Evolutionary conservation across 2,797 vertebrate genomes (phyloP).

Genomic region (Falco cherrug): DNA sequence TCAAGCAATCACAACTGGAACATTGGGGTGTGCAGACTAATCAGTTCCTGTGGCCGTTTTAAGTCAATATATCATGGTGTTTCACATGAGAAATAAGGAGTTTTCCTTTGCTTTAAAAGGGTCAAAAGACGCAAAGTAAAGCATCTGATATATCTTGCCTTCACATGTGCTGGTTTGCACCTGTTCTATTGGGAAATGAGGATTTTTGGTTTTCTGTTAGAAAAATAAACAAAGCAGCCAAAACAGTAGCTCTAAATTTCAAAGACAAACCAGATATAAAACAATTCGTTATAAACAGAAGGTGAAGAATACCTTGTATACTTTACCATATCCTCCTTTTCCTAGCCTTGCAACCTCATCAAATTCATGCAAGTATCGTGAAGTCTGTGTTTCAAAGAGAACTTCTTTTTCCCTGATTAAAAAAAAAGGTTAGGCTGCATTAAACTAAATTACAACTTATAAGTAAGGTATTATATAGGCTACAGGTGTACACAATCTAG

Average conservation of each 20-base stretch:
- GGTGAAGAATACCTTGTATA: conserved; percentile 86
- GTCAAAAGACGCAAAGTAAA: not conserved
- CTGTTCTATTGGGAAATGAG: not conserved
- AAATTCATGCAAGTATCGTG: conserved; percentile 95
- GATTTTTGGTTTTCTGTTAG: not conserved
- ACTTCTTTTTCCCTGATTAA: conserved; percentile 70
- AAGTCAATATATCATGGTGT: not conserved
- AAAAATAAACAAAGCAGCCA: not conserved
- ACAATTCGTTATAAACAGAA: not conserved
- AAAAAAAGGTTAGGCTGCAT: not conserved
- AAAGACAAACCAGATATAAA: not conserved
- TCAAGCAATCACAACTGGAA: not conserved
- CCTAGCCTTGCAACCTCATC: conserved; percentile 89
- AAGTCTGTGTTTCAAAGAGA: conserved; percentile 90
- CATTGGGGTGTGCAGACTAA: not conserved
- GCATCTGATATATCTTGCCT: not conserved
- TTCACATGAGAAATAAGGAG: not conserved
- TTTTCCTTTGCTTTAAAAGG: not conserved
- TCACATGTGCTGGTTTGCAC: not conserved
- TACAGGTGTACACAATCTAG: not conserved
- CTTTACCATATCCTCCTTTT: conserved; percentile 94
- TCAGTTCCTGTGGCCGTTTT: not conserved
- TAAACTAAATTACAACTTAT: not conserved
- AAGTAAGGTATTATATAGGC: not conserved
- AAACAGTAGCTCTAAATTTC: not conserved